Evolutionary conservation across 1,140 invertebrate species (phyloP).

Genomic region (Teleopsis dalmanni): DNA sequence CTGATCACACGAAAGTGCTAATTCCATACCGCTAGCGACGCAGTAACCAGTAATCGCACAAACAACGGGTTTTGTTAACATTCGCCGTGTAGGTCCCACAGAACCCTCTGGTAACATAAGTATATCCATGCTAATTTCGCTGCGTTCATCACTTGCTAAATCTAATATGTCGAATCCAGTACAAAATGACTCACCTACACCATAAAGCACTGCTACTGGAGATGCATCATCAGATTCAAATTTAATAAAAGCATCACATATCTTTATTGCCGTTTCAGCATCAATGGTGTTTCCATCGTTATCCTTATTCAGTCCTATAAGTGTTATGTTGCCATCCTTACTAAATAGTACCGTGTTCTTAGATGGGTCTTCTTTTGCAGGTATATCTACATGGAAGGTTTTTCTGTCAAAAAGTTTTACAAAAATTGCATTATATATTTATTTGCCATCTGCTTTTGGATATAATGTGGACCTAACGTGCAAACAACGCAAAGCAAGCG

Average conservation of each 20-base stretch:
- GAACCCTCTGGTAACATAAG: constrained; percentile 25
- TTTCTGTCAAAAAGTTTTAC: no score
- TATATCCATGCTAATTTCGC: constrained; percentile 22
- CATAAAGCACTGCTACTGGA: constrained; percentile 70
- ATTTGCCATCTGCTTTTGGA: no score
- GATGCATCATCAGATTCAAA: constrained; percentile 70
- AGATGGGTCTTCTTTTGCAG: no score
- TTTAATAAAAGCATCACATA: constrained; percentile 62
- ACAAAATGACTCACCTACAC: constrained; percentile 83
- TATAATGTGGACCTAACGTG: no score
- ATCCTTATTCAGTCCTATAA: constrained; percentile 78
- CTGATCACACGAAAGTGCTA: constrained; percentile 84
- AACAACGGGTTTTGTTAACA: constrained; percentile 73
- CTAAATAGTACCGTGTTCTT: constrained; percentile 21
- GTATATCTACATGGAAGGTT: no score
- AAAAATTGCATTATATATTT: no score
- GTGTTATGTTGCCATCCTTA: constrained; percentile 54
- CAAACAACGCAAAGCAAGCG: no score
- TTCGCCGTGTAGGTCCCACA: constrained; percentile 54
- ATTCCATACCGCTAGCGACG: constrained; percentile 79
- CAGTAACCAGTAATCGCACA: constrained; percentile 81
- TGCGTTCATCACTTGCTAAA: constrained; percentile 42
- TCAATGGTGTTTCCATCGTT: constrained; percentile 76
- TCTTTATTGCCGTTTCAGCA: constrained; percentile 53
- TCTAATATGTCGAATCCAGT: constrained; percentile 78